These are phyloP conservation scores for Chromoteleia sp. DNA, from an alignment of 2,888 invertebrate genomes.

Conservation along the genomic window DNA sequence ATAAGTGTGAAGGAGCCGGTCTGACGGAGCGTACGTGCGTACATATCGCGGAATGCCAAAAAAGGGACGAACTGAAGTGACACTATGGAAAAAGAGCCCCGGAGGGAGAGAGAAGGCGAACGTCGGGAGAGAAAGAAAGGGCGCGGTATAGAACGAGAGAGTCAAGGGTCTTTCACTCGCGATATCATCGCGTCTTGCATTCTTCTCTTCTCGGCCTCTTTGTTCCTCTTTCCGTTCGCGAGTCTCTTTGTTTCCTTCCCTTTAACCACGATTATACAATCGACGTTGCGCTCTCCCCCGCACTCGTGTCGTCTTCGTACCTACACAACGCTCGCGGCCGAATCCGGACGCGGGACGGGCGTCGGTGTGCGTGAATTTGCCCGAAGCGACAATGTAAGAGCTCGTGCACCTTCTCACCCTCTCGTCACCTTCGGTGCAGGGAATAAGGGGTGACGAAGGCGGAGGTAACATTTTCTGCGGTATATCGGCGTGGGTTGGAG, in stretches of 20 bases:
- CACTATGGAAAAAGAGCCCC: conserved; percentile 42
- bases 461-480: conserved; percentile 68
- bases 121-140: conserved; percentile 61
- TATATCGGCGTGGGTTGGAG: conserved; percentile 58
- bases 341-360: conserved; percentile 31
- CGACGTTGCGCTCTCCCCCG: conserved; percentile 70
- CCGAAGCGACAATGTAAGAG: conserved; percentile 77
- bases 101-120: conserved; percentile 32
- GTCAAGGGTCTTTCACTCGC: conserved; percentile 73
- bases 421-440: conserved; percentile 64
- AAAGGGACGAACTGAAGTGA: conserved; percentile 55
- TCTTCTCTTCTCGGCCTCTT: conserved; percentile 65
- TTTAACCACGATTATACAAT: conserved; percentile 76
- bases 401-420: conserved; percentile 74
- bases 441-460: conserved; percentile 68
- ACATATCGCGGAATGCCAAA: conserved; percentile 45
- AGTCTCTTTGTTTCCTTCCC: conserved; percentile 57
- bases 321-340: conserved; percentile 30
- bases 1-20: conserved; percentile 33
- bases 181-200: conserved; percentile 74
- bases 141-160: conserved; percentile 69
- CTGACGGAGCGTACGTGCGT: not conserved
- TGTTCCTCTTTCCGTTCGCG: conserved; percentile 71
- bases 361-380: conserved; percentile 71
- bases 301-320: conserved; percentile 43